Base-by-base conservation (phyloP, 2,797 vertebrate genomes). In the Onychomys arenicola region DNA sequence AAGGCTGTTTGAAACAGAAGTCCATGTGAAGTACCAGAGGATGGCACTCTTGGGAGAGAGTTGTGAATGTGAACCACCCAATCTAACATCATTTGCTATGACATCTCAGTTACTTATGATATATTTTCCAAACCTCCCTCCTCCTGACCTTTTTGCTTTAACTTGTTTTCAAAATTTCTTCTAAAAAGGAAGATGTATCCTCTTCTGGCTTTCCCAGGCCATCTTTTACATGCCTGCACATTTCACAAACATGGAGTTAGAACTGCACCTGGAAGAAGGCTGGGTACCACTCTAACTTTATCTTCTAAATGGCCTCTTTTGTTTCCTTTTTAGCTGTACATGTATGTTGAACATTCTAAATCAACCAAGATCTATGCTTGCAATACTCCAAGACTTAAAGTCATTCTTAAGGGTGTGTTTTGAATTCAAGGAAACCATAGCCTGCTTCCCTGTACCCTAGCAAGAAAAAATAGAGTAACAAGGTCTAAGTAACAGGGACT, bases 1-100 rank as follows among this genome's bases (percentile, higher is more conserved):
- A 84, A 90, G 83, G 1, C 27, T 23, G 6, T 87, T 92, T 97
- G 97, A 86, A 98, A 95, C 91, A 69, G 73, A 95, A 92, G 57
- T 90, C 1, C 46, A 57, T 76, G 86, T 91, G 63, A 93, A 86
- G 89, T 94, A 67, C n/a, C 71, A n/a, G 91, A 94, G 52, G 49
- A 92, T 65, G 80, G 89, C 23, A 71, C 6, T 43, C 32, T 86
- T 55, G 14, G 46, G 83, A 77, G 29, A 90, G 16, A 80, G 46
- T 57, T 82, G 34, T 1, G 46, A 96, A 17, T 11, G 77, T 23
- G 49, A 88, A n/a, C 13, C n/a, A 75, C 55, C 40, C 65, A 73
- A 40, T 63, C n/a, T 52, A 81, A 29, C 34, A 77, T 9, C 29
- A 11, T 89, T 92, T 90, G 27, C 75, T 96, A 71, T 11, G 52